Evolutionary conservation across 2,888 invertebrate genomes (phyloP).

Genomic region (Drepanosiphum platanoidis): DNA sequence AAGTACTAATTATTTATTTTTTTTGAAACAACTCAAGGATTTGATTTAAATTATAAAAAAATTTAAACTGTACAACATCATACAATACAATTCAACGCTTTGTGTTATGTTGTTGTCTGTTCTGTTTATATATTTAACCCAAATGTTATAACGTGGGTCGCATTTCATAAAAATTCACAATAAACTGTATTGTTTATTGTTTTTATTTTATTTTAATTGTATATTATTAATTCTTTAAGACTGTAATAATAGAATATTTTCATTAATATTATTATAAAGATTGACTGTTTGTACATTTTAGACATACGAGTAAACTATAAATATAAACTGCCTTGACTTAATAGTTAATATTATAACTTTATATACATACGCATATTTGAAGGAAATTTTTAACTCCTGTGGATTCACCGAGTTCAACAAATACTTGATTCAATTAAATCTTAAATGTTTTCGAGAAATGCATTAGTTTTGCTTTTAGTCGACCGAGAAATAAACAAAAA

Average conservation of each 20-base stretch:
- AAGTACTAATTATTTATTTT: neutral
- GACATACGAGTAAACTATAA: too few species aligned
- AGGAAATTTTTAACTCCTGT: neutral
- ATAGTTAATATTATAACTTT: too few species aligned
- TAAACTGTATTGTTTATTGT: neutral
- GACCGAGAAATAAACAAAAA: too few species aligned
- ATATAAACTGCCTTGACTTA: too few species aligned
- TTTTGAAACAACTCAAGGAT: neutral
- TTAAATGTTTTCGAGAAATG: too few species aligned
- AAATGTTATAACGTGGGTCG: neutral
- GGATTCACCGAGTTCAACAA: neutral
- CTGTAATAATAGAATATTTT: neutral
- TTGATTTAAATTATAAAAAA: neutral
- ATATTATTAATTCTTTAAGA: neutral
- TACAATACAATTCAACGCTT: neutral
- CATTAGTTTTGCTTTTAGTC: too few species aligned
- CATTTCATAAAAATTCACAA: neutral
- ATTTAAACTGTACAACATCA: neutral
- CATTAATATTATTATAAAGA: neutral
- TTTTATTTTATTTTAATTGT: neutral
- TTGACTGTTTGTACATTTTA: neutral
- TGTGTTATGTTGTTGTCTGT: neutral
- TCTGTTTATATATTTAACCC: neutral
- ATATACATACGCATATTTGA: neutral
- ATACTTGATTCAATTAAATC: too few species aligned